These are phyloP conservation scores for Globodera rostochiensis DNA, from an alignment of 1,140 invertebrate genomes.

Conservation along the genomic window DNA sequence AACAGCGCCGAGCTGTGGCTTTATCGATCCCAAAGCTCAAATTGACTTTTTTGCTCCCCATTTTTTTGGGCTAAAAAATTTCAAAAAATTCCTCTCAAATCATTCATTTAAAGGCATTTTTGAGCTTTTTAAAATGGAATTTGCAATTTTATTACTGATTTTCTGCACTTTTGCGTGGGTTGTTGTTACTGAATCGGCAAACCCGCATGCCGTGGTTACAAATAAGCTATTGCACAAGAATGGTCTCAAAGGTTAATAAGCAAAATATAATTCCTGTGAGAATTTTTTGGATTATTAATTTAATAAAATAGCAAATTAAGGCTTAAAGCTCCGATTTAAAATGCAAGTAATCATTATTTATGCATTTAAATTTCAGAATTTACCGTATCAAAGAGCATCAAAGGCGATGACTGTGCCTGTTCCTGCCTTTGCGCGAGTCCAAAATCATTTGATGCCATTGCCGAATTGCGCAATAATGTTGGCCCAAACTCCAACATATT, in stretches of 20 bases:
- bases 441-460: slow-evolving; percentile 13
- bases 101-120: neutral
- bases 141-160: neutral
- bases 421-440: slow-evolving; percentile 11
- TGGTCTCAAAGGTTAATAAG: slow-evolving; percentile 20
- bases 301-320: neutral
- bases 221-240: slow-evolving; percentile 21
- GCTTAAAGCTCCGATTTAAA: neutral
- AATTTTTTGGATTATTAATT: neutral
- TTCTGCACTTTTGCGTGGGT: slow-evolving; percentile 7
- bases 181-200: slow-evolving; percentile 2
- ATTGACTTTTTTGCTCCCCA: neutral
- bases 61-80: neutral
- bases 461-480: neutral
- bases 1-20: neutral
- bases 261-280: neutral
- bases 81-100: neutral
- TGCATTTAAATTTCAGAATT: slow-evolving; percentile 16
- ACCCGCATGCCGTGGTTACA: slow-evolving; percentile 11
- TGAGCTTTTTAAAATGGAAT: neutral
- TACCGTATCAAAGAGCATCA: slow-evolving; percentile 14
- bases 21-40: neutral
- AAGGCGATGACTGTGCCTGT: slow-evolving; percentile 23
- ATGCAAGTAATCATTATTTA: neutral
- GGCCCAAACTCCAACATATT: neutral